Conservation (phyloP, 2,888 invertebrate genomes). For the Urechis unicinctus region DNA sequence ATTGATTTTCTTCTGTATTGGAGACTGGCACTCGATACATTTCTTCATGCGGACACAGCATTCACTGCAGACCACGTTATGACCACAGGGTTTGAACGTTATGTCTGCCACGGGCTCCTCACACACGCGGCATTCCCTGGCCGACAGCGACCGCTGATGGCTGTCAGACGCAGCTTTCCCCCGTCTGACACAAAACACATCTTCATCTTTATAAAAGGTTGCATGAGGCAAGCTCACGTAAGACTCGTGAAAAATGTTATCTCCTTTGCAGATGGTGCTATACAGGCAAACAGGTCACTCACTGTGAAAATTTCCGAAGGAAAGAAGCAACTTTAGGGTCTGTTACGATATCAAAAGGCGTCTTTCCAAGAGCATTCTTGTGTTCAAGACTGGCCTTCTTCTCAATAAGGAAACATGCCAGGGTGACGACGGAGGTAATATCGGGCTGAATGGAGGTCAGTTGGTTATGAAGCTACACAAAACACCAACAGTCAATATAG, state of each 20-base stretch:
- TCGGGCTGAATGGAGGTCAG: neutral
- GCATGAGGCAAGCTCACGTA: too few species aligned
- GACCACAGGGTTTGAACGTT: slow-evolving; percentile 67
- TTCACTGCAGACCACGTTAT: slow-evolving; percentile 68
- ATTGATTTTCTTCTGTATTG: slow-evolving; percentile 31
- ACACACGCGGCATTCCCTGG: slow-evolving; percentile 61
- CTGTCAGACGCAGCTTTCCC: neutral
- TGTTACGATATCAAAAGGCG: slow-evolving; percentile 65
- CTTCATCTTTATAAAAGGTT: too few species aligned
- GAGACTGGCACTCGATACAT: slow-evolving; percentile 18
- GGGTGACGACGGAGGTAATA: too few species aligned
- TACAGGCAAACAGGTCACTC: neutral
- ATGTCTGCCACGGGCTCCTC: slow-evolving; percentile 62
- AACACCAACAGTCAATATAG: too few species aligned
- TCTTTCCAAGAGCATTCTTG: slow-evolving; percentile 63
- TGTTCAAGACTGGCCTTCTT: slow-evolving; percentile 58
- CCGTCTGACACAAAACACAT: neutral
- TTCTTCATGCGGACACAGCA: slow-evolving; percentile 67
- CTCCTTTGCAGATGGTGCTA: too few species aligned
- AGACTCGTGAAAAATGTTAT: too few species aligned
- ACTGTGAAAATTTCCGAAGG: neutral
- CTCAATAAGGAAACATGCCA: slow-evolving; percentile 68
- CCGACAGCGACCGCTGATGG: too few species aligned
- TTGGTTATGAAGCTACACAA: too few species aligned
- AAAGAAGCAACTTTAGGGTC: slow-evolving; percentile 55